These are phyloP conservation scores for Aptenodytes forsteri DNA, from an alignment of 2,113 vertebrate species.

Conservation along the genomic window DNA sequence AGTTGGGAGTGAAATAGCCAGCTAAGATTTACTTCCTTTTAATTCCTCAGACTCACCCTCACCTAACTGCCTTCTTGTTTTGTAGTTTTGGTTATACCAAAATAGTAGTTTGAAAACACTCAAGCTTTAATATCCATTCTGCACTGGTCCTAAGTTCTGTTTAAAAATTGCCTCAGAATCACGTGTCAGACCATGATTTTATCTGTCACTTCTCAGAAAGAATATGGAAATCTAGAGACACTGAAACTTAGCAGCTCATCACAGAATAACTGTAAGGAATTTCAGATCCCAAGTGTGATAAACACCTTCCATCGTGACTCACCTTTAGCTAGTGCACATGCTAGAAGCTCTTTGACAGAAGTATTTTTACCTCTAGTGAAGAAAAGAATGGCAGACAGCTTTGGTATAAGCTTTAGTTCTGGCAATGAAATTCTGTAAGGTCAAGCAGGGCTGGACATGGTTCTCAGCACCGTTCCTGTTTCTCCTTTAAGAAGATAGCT, in stretches of 20 bases:
- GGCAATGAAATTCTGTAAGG: not conserved
- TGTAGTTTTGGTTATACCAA: not conserved
- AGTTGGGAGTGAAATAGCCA: not conserved
- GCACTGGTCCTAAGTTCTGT: not conserved
- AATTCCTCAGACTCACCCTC: not conserved
- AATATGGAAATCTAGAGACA: not conserved
- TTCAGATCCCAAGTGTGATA: slow-evolving; percentile 8
- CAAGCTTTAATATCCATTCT: not conserved
- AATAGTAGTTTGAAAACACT: not conserved
- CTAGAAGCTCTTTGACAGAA: not conserved
- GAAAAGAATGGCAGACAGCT: not conserved
- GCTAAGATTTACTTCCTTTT: not conserved
- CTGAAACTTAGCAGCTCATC: not conserved
- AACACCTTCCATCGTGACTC: slow-evolving; percentile 2
- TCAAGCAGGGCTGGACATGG: not conserved
- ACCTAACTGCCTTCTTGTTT: not conserved
- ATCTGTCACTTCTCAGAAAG: not conserved
- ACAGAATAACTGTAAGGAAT: not conserved
- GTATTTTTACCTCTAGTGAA: not conserved
- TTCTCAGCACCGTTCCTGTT: not conserved
- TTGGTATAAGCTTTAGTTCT: not conserved
- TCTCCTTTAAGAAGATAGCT: not conserved
- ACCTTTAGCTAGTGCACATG: slow-evolving; percentile 1
- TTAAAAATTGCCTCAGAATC: not conserved
- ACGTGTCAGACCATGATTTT: not conserved